Evolutionary conservation across 2,888 invertebrate genomes (phyloP), one percentile per base, ranked within the genome.

Genomic region (Temnothorax unifasciatus): DNA sequence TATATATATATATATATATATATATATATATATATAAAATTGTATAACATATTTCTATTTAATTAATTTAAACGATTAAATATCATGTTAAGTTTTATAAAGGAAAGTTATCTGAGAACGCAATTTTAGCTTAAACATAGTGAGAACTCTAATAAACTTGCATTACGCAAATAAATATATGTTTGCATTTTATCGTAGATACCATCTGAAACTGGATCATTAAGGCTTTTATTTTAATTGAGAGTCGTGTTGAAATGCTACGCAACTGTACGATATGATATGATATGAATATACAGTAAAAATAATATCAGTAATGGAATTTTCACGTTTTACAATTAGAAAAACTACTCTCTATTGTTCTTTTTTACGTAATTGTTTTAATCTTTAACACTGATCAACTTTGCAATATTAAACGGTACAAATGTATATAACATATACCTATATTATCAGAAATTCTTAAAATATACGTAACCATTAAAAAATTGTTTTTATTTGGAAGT

Each of bases 111-210:
- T 44, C 34, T 6, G 11, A 6, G 44, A 44, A 34, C 5, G 11
- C 21, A 71, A 38, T 47, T 66, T 64, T 66, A 59, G 4, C 3
- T 59, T 34, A 44, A 74, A 34, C 6, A n/a, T 11, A 13, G 3
- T 44, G 6, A 29, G 2, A 59, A 4, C 11, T n/a, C 1, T 4
- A 29, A 25, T 74, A 3, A 8, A 18, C 44, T 74, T 41, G 0
- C 2, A 74, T 74, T 74, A 59, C n/a, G 18, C 29, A 34, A 44
- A n/a, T 74, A n/a, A 44, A 59, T 5, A 34, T 25, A 47, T 29
- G 50, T 76, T 76, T 76, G 21, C 34, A 21, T 50, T 76, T 66
- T 15, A 64, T 75, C 41, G 3, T 41, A 59, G 34, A 75, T 63
- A 15, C 2, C 9, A 47, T 64, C 47, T 75, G 47, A 18, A 63